A percentile compares a stretch with the other conserved stretches of the same genome.
Evolutionary conservation across 2,888 invertebrate genomes (phyloP).

Genomic region (Acrocera orbiculus): DNA sequence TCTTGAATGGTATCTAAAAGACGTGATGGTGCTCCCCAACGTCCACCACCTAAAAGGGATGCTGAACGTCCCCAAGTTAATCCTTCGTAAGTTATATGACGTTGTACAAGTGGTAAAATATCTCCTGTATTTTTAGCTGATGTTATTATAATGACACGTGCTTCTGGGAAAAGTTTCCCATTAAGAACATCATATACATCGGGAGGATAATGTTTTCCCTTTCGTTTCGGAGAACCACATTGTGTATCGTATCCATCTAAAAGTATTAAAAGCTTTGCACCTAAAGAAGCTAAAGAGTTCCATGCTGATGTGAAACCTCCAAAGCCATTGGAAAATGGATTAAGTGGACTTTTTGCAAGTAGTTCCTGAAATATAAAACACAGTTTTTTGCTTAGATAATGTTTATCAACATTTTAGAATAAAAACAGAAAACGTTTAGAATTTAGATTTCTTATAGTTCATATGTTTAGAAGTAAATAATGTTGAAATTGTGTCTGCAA

Average conservation of each 20-base stretch:
- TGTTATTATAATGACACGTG: slow-evolving; percentile 35
- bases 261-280: slow-evolving; percentile 34
- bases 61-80: slow-evolving; percentile 35
- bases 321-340: slow-evolving; percentile 19
- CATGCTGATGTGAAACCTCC: slow-evolving; percentile 30
- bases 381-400: no score
- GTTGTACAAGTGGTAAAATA: slow-evolving; percentile 31
- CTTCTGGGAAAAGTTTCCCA: slow-evolving; percentile 36
- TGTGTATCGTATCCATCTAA: slow-evolving; percentile 35
- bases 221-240: slow-evolving; percentile 21
- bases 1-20: slow-evolving; percentile 30
- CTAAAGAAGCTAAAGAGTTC: slow-evolving; percentile 31
- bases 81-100: slow-evolving; percentile 33
- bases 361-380: slow-evolving; percentile 25
- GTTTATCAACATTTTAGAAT: no score
- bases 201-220: slow-evolving; percentile 27
- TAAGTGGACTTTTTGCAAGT: slow-evolving; percentile 28
- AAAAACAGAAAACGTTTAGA: no score
- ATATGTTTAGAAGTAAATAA: no score
- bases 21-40: slow-evolving; percentile 31
- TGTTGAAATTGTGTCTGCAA: no score
- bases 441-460: no score
- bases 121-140: slow-evolving; percentile 26
- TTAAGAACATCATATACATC: slow-evolving; percentile 36
- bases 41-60: slow-evolving; percentile 32